Base-by-base conservation (phyloP, 2,888 invertebrate species). In the Scaptomyza cyrtandrae region DNA sequence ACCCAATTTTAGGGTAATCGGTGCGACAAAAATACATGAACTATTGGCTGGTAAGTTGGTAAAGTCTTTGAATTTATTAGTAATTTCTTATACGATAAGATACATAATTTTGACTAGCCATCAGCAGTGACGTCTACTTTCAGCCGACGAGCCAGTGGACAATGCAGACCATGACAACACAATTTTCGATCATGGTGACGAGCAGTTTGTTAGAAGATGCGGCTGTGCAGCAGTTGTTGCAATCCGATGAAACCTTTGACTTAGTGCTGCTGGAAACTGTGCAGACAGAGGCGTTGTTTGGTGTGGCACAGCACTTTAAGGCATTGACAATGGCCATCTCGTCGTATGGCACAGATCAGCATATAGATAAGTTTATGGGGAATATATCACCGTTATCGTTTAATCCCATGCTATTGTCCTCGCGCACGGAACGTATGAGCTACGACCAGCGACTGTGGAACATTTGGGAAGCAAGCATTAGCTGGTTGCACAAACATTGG, bases 361-460 rank as follows among this genome's bases (percentile, higher is more conserved):
- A 90, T 27, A 90, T 88, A 9, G 89, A 90, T 88, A 76, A 71
- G 67, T 71, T 85, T 57, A 82, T 90, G 79, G 89, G 91, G 1
- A 78, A 89, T 6, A 84, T 92, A 6, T 86, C 89, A 9, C 91
- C 91, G 0, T 81, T 89, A 0, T 91, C 92, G 2, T 91, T 79
- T 62, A 83, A 91, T 14, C 90, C 92, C 0, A 73, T 80, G 68
- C 62, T 89, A 1, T 78, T 90, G 19, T 74, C 88, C 2, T 70
- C 85, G 2, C 89, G 88, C 49, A 90, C 91, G 0, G 90, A 91
- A 67, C 88, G 76, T 46, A 93, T 93, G 93, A 88, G 39, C 4
- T 91, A 90, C 46, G 24, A 46, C 11, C 80, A 92, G 59, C 86
- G 93, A 5, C 50, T 91, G 13, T 50, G 74, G 46, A 93, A 92